A percentile compares a stretch with the other conserved stretches of the same genome.
Evolutionary conservation across 2,113 vertebrate species (phyloP).

Genomic region (Puma concolor): DNA sequence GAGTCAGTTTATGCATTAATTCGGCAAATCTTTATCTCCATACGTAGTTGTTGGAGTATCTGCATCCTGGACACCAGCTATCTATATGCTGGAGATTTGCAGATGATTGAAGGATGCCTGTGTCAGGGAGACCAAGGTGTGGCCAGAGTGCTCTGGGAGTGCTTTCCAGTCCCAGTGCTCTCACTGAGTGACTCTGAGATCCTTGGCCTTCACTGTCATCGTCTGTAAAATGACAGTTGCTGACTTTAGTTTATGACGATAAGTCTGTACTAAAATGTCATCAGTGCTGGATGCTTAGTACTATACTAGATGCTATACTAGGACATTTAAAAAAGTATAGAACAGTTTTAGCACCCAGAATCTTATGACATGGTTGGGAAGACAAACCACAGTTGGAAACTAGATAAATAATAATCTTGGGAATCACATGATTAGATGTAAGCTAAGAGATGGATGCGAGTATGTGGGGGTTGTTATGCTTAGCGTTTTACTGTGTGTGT

Average conservation of each 20-base stretch:
- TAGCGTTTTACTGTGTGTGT: not conserved
- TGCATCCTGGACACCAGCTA: not conserved
- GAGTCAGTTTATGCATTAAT: not conserved
- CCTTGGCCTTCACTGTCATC: not conserved
- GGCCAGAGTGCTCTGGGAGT: not conserved
- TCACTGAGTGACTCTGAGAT: not conserved
- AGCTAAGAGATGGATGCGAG: not conserved
- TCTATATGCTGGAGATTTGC: not conserved
- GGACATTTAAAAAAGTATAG: not conserved
- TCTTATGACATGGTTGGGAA: conserved; percentile 25
- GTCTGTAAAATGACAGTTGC: not conserved
- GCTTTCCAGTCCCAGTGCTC: not conserved
- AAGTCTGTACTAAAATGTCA: not conserved
- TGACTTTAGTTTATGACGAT: not conserved
- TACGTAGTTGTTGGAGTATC: not conserved
- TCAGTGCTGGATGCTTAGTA: not conserved
- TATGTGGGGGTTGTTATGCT: not conserved
- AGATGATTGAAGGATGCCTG: not conserved
- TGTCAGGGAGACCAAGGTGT: not conserved
- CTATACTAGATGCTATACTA: not conserved
- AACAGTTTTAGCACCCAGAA: conserved; percentile 21
- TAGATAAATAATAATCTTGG: not conserved
- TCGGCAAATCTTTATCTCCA: not conserved
- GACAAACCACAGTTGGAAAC: conserved; percentile 25
- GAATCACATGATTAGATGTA: not conserved